These are phyloP conservation scores for Nephrotoma appendiculata DNA, from an alignment of 2,888 invertebrate species.

Conservation along the genomic window DNA sequence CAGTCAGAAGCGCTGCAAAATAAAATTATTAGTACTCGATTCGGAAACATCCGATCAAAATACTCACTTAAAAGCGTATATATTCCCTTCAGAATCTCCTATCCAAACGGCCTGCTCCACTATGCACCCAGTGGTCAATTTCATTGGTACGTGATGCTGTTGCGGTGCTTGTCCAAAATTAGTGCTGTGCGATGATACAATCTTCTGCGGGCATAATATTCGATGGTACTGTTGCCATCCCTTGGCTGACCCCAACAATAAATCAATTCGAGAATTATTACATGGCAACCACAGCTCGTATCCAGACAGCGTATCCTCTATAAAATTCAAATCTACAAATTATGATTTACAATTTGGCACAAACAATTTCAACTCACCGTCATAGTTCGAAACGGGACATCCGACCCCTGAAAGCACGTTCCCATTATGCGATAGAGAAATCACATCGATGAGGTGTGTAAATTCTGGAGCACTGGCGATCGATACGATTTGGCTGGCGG, in stretches of 20 bases:
- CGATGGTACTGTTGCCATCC: constrained; percentile 49
- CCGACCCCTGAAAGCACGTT: constrained; percentile 47
- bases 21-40: constrained; percentile 10
- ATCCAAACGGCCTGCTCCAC: constrained; percentile 74
- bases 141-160: constrained; percentile 22
- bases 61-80: constrained; percentile 62
- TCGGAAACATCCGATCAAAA: neutral
- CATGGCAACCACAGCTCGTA: constrained; percentile 66
- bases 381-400: constrained; percentile 33
- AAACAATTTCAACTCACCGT: constrained; percentile 25
- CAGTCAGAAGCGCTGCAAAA: constrained; percentile 37
- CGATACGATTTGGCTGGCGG: constrained; percentile 88
- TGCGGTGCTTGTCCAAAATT: neutral
- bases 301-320: constrained; percentile 38
- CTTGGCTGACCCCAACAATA: constrained; percentile 38
- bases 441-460: constrained; percentile 69
- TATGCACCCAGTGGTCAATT: constrained; percentile 56
- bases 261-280: constrained; percentile 48
- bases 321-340: neutral
- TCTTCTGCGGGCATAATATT: constrained; percentile 19
- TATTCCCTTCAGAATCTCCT: constrained; percentile 73
- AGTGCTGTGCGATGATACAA: neutral
- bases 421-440: constrained; percentile 53
- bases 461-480: constrained; percentile 87
- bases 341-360: neutral